Percentiles rank a stretch among this genome's conserved stretches.
These are phyloP conservation scores for Ophonus ardosiacus DNA, from an alignment of 2,888 invertebrate genomes.

Conservation along the genomic window DNA sequence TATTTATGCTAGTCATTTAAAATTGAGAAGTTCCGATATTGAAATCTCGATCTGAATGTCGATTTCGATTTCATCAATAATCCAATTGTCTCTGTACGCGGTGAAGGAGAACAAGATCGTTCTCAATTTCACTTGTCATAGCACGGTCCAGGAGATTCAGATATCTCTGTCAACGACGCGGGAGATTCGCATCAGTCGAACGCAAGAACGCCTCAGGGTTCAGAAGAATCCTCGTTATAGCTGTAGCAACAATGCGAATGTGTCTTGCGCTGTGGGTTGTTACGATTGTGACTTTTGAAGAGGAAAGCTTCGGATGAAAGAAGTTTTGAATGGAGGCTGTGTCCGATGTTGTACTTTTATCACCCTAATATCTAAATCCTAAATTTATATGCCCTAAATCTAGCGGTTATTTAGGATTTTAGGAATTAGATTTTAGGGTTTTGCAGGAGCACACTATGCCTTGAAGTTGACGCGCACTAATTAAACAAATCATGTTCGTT, in stretches of 20 bases:
- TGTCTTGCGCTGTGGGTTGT: background rate
- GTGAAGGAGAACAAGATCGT: background rate
- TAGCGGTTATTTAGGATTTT: too few relatives aligned
- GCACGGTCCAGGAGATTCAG: slow-evolving; percentile 15
- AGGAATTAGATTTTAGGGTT: too few relatives aligned
- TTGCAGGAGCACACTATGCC: too few relatives aligned
- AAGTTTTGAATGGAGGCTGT: background rate
- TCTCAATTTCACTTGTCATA: slow-evolving; percentile 24
- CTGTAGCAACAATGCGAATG: background rate
- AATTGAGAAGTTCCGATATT: too few relatives aligned
- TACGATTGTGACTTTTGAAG: too few relatives aligned
- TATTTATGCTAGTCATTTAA: too few relatives aligned
- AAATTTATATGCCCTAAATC: too few relatives aligned
- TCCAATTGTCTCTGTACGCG: background rate
- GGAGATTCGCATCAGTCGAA: slow-evolving; percentile 24
- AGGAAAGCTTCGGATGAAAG: background rate
- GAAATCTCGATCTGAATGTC: too few relatives aligned
- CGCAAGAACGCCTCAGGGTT: slow-evolving; percentile 22
- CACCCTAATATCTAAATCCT: too few relatives aligned
- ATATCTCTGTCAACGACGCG: slow-evolving; percentile 28
- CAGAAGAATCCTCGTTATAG: slow-evolving; percentile 30
- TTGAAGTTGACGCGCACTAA: too few relatives aligned
- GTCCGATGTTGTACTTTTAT: too few relatives aligned
- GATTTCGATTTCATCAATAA: background rate
- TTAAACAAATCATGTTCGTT: too few relatives aligned